Evolutionary conservation across 2,888 invertebrate genomes (phyloP), one percentile per base, ranked within the genome.

Genomic region (Idaea biselata): DNA sequence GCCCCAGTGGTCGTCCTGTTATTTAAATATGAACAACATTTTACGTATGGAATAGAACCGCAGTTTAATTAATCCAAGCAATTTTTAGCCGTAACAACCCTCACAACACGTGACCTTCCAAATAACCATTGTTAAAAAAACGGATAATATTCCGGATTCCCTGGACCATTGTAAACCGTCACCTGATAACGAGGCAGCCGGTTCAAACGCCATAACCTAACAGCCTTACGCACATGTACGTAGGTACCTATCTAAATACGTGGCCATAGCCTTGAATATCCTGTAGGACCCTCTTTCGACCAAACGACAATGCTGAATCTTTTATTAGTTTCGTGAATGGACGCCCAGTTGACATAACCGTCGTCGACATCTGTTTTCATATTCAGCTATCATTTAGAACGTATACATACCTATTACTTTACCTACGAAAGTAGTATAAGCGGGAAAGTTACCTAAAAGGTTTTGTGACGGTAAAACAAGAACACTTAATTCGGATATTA

Each of bases 241-340:
- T 25, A 25, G 3, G 25, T 25, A 25, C 25, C 25, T 25, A 25
- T 25, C 69, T 73, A 71, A 83, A 83, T 82, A 82, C 82, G 76
- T 77, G 78, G 77, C 80, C 82, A 84, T 80, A 83, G 80, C 79
- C 80, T 76, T 78, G 80, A 83, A 86, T 80, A 79, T 80, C 80
- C 76, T 78, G 80, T 82, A 86, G 81, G 75, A 84, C 88, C 90
- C 86, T 86, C 83, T 85, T 84, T 83, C 78, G 80, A 73, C 66
- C 79, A 83, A 88, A 88, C 88, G 89, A 85, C 87, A 86, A 86
- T 87, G 87, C 88, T 91, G 91, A 91, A 90, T 91, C 89, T 91
- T 91, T 91, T 92, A 92, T 91, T 91, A 89, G 89, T 88, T 89
- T 84, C 77, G 88, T 86, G 87, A 90, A 90, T 89, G 88, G 86